phyloP scores from a whole-genome alignment of 1,140 invertebrate genomes.

The Tigriopus japonicus region DNA sequence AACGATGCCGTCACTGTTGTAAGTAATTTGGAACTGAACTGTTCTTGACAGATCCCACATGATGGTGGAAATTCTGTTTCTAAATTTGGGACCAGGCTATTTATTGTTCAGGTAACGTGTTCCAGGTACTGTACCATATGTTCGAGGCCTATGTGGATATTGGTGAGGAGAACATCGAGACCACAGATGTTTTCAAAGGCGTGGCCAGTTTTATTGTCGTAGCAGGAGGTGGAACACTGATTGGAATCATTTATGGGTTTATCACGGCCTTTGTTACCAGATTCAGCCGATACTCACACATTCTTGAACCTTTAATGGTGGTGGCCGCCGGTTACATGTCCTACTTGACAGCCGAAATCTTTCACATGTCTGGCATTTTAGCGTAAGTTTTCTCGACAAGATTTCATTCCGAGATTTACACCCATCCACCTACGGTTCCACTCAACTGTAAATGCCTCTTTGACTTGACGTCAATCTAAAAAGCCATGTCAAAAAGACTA shows the following conservation, averaged over 20 bases:
- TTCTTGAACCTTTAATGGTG: slow-evolving; percentile 38
- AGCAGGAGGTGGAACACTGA: slow-evolving; percentile 30
- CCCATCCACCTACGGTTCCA: too few species aligned
- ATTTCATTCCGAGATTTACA: too few species aligned
- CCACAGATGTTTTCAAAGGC: slow-evolving; percentile 29
- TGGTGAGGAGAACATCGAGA: slow-evolving; percentile 19
- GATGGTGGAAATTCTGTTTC: too few species aligned
- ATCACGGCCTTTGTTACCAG: slow-evolving; percentile 35
- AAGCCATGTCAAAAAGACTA: too few species aligned
- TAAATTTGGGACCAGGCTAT: too few species aligned
- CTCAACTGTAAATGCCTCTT: too few species aligned
- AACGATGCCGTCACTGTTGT: slow-evolving; percentile 89
- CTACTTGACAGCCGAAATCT: slow-evolving; percentile 36
- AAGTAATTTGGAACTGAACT: slow-evolving; percentile 18
- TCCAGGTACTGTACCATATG: slow-evolving; percentile 28
- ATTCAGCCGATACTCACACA: slow-evolving; percentile 33
- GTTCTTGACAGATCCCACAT: too few species aligned
- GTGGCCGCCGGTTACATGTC: slow-evolving; percentile 37
- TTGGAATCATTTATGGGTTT: slow-evolving; percentile 35
- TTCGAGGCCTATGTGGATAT: slow-evolving; percentile 27
- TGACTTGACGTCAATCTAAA: too few species aligned
- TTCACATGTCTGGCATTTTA: slow-evolving; percentile 38
- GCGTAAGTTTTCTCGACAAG: slow-evolving; percentile 14
- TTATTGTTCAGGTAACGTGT: too few species aligned
- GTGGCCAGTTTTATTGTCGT: slow-evolving; percentile 34